Conservation (phyloP, 2,797 vertebrate species). For the Acanthopagrus latus region DNA sequence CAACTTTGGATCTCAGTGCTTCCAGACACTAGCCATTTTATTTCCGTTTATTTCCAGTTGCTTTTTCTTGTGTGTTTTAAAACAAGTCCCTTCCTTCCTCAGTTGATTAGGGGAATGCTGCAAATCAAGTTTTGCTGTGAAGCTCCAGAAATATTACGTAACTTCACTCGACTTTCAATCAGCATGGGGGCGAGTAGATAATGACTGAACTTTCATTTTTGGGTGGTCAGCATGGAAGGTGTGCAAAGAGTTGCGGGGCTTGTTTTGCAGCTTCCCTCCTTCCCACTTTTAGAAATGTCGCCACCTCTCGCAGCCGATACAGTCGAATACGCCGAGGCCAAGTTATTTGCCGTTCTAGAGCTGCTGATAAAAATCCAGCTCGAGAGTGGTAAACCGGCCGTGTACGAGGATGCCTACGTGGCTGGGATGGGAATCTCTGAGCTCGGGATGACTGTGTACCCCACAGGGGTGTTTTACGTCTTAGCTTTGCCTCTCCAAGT, state of each 20-base stretch:
- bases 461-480: constrained; percentile 45
- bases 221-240: neutral
- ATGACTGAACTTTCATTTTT: too few species aligned
- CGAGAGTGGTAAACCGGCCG: constrained; percentile 17
- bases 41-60: too few species aligned
- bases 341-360: constrained; percentile 32
- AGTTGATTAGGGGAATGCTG: too few species aligned
- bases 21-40: too few species aligned
- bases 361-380: constrained; percentile 38
- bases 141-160: too few species aligned
- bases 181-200: too few species aligned
- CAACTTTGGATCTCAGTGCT: too few species aligned
- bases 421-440: constrained; percentile 37
- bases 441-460: constrained; percentile 24
- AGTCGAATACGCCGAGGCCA: constrained; percentile 3
- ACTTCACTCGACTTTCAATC: too few species aligned
- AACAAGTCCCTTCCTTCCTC: too few species aligned
- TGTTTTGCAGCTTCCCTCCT: constrained; percentile 3
- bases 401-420: constrained; percentile 35
- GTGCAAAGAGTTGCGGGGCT: neutral
- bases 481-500: constrained; percentile 38
- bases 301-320: neutral
- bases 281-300: neutral
- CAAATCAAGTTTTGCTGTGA: too few species aligned
- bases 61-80: too few species aligned